Conservation (phyloP, 1,140 invertebrate species). For the Tenebrio molitor region DNA sequence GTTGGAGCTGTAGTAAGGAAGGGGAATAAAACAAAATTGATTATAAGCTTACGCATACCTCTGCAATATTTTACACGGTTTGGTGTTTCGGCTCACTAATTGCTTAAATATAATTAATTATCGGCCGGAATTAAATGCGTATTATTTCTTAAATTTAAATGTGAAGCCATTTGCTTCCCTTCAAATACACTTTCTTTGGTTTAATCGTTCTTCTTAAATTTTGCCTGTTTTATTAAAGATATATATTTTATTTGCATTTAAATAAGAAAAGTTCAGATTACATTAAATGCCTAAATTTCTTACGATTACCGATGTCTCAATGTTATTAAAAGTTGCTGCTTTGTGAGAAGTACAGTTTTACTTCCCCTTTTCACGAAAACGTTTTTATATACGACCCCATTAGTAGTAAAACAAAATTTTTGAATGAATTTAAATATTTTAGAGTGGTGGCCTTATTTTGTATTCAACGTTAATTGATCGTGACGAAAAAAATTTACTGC, state of each 20-base stretch:
- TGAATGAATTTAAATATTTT: slow-evolving; percentile 21
- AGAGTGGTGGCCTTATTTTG: slow-evolving; percentile 2
- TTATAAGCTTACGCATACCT: slow-evolving; percentile 54
- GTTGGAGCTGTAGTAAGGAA: slow-evolving; percentile 34
- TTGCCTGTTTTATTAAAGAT: slow-evolving; percentile 46
- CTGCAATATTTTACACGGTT: slow-evolving; percentile 51
- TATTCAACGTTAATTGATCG: slow-evolving; percentile 17
- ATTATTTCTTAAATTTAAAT: slow-evolving; percentile 49
- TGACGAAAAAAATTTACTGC: background rate
- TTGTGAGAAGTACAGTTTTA: background rate
- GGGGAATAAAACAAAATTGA: slow-evolving; percentile 51
- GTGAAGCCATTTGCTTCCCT: slow-evolving; percentile 34
- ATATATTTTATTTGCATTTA: slow-evolving; percentile 47
- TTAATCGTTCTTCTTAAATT: slow-evolving; percentile 46
- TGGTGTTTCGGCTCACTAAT: slow-evolving; percentile 53
- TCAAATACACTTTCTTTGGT: slow-evolving; percentile 33
- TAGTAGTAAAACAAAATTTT: slow-evolving; percentile 26
- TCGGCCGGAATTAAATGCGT: slow-evolving; percentile 49
- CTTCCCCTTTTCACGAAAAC: slow-evolving; percentile 17
- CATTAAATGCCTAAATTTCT: slow-evolving; percentile 42
- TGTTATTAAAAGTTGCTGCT: slow-evolving; percentile 29
- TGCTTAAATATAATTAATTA: slow-evolving; percentile 55
- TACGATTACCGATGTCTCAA: slow-evolving; percentile 38
- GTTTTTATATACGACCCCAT: slow-evolving; percentile 9
- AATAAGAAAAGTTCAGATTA: slow-evolving; percentile 46